These are phyloP conservation scores for Drosophila bipectinata DNA, from an alignment of 1,140 invertebrate genomes.

Conservation along the genomic window DNA sequence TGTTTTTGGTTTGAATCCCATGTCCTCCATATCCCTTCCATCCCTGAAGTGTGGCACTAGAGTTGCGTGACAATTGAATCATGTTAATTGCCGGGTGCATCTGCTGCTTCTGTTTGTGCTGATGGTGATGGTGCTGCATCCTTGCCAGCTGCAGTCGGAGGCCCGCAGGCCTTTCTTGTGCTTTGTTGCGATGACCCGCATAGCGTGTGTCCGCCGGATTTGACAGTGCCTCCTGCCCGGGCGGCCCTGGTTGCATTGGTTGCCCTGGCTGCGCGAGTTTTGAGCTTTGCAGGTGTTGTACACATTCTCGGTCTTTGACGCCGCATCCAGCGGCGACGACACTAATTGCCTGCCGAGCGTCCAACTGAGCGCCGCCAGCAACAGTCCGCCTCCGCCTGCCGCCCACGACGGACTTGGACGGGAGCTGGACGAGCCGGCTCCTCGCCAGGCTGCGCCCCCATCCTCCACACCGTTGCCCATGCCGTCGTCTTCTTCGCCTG, in stretches of 20 bases:
- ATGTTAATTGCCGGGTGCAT: constrained; percentile 78
- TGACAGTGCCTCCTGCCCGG: background rate
- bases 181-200: constrained; percentile 44
- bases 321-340: constrained; percentile 49
- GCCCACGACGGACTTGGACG: constrained; percentile 42
- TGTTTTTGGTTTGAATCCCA: background rate
- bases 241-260: constrained; percentile 4
- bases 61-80: constrained; percentile 77
- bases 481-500: constrained; percentile 77
- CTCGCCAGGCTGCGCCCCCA: constrained; percentile 70
- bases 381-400: constrained; percentile 43
- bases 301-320: constrained; percentile 46
- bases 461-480: constrained; percentile 60
- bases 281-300: constrained; percentile 3
- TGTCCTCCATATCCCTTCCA: constrained; percentile 2
- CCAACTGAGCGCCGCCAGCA: constrained; percentile 70
- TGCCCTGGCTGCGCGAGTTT: constrained; percentile 18
- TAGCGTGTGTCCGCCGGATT: constrained; percentile 26
- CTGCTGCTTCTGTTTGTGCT: constrained; percentile 46
- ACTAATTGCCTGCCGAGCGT: constrained; percentile 71
- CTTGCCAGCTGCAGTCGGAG: constrained; percentile 39
- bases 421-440: constrained; percentile 37
- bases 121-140: constrained; percentile 16
- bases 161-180: constrained; percentile 54
- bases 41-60: constrained; percentile 76